Conservation (phyloP, 1,140 invertebrate genomes). For the Chlorops oryzae region DNA sequence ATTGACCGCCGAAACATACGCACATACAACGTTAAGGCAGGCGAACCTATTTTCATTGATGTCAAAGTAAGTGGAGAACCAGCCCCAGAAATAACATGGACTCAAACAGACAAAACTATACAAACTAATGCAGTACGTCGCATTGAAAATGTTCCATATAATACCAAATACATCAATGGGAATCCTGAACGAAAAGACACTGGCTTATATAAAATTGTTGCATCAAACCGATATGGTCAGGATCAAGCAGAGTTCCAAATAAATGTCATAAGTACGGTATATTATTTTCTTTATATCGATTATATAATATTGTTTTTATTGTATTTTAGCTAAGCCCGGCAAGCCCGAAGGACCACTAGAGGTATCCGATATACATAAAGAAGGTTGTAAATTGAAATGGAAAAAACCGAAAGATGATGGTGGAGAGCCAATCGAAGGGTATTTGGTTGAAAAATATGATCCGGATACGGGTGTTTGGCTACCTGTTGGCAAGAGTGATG, state of each 20-base stretch:
- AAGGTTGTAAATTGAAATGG: conserved; percentile 94
- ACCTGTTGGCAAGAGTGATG: conserved; percentile 72
- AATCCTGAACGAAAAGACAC: conserved; percentile 77
- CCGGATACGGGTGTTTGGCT: conserved; percentile 85
- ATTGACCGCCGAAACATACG: conserved; percentile 89
- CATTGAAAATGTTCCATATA: conserved; percentile 81
- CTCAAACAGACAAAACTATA: conserved; percentile 56
- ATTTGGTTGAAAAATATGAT: conserved; percentile 94
- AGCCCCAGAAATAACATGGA: conserved; percentile 74
- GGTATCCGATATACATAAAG: conserved; percentile 90
- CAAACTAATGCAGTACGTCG: conserved; percentile 52
- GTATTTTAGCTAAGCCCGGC: conserved; percentile 71
- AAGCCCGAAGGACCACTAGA: conserved; percentile 92
- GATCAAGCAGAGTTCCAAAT: conserved; percentile 89
- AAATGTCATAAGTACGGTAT: conserved; percentile 74
- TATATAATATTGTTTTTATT: conserved; percentile 10
- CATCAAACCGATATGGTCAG: conserved; percentile 78
- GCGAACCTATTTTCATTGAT: conserved; percentile 82
- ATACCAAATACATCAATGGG: conserved; percentile 77
- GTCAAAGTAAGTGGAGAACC: conserved; percentile 92
- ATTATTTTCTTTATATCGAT: conserved; percentile 14
- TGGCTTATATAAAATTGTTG: conserved; percentile 79
- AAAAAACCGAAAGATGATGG: conserved; percentile 97
- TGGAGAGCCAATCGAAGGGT: conserved; percentile 88
- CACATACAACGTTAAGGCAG: conserved; percentile 79